A percentile compares a stretch with the other conserved stretches of the same genome.
These are phyloP conservation scores for Periplaneta americana DNA, from an alignment of 1,140 invertebrate species.

Conservation along the genomic window DNA sequence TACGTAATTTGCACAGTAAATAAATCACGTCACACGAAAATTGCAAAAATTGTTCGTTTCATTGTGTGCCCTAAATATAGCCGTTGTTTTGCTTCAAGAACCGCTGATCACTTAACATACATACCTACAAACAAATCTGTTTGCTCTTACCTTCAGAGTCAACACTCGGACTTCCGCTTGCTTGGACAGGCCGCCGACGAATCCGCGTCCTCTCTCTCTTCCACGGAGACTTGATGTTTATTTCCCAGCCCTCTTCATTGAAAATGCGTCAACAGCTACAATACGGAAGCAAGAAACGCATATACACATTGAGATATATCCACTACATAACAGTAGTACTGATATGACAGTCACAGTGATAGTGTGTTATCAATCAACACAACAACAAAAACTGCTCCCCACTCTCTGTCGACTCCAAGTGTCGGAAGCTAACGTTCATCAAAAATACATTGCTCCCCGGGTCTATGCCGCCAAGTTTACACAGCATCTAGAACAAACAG, in stretches of 20 bases:
- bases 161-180: too few species aligned
- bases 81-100: too few species aligned
- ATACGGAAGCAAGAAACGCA: background rate
- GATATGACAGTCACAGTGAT: background rate
- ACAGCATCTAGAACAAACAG: background rate
- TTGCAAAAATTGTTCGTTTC: too few species aligned
- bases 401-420: background rate
- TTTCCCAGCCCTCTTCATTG: background rate
- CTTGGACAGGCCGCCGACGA: too few species aligned
- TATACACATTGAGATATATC: background rate
- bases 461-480: background rate
- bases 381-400: too few species aligned
- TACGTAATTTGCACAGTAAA: too few species aligned
- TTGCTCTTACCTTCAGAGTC: background rate
- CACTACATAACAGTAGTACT: background rate
- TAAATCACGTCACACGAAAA: too few species aligned
- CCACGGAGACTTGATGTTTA: too few species aligned
- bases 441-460: background rate
- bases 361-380: background rate
- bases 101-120: too few species aligned
- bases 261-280: background rate
- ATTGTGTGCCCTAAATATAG: too few species aligned
- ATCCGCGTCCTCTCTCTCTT: too few species aligned
- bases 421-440: background rate
- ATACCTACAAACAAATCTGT: too few species aligned